phyloP scores from a whole-genome alignment of 1,140 invertebrate genomes.

The Calliopsis andreniformis region DNA sequence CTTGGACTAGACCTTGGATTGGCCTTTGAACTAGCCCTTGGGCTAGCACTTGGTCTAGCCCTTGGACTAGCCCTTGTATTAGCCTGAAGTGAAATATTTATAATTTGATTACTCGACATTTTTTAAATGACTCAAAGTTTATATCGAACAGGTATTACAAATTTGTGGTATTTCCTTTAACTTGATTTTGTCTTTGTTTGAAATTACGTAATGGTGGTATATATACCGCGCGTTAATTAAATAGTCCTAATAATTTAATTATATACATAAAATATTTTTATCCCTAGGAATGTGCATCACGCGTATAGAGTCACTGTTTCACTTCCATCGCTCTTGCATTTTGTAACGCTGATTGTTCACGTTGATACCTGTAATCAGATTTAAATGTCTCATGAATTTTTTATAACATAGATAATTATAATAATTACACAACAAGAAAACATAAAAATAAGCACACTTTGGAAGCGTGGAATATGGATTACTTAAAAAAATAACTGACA shows the following conservation, averaged over 20 bases:
- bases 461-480: neutral
- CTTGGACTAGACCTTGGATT: too few species aligned
- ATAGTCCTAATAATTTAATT: slow-evolving; percentile 49
- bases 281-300: slow-evolving; percentile 58
- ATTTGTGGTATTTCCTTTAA: neutral
- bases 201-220: neutral
- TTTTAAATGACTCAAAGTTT: neutral
- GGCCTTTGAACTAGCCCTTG: too few species aligned
- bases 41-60: too few species aligned
- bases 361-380: slow-evolving; percentile 66
- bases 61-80: too few species aligned
- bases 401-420: too few species aligned
- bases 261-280: slow-evolving; percentile 34
- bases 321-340: slow-evolving; percentile 19
- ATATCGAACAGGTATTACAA: neutral
- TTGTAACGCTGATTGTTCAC: slow-evolving; percentile 46
- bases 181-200: neutral
- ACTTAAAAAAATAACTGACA: too few species aligned
- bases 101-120: slow-evolving; percentile 4
- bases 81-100: slow-evolving; percentile 5
- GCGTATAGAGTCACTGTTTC: slow-evolving; percentile 35
- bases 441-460: neutral
- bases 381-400: too few species aligned
- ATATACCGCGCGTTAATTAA: slow-evolving; percentile 12
- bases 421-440: too few species aligned